phyloP scores from a whole-genome alignment of 2,113 vertebrate genomes.

The Leiothrix lutea region DNA sequence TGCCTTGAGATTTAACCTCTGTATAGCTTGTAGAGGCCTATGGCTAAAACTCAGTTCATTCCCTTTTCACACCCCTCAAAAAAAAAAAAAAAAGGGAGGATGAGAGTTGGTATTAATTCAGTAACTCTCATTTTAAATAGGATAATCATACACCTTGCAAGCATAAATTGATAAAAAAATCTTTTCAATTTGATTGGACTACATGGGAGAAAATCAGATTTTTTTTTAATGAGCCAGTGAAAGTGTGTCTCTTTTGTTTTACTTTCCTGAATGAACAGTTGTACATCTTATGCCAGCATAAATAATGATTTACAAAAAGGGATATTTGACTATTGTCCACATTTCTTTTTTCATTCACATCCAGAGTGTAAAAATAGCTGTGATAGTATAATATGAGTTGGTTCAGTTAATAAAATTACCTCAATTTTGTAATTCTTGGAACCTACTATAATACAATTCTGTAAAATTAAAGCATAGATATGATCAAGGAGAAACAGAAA shows the following conservation, averaged over 20 bases:
- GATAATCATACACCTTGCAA: background rate
- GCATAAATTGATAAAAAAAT: background rate
- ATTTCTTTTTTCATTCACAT: background rate
- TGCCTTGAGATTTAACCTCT: background rate
- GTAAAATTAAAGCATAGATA: background rate
- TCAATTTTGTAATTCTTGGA: background rate
- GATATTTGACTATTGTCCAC: background rate
- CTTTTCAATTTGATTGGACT: background rate
- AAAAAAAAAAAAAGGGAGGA: background rate
- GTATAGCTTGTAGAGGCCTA: background rate
- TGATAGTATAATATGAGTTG: background rate
- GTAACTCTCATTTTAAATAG: background rate
- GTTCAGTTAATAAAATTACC: background rate
- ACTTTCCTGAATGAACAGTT: background rate
- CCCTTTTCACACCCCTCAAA: accelerated
- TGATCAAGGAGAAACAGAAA: background rate
- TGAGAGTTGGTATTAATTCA: background rate
- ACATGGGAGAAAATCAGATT: background rate
- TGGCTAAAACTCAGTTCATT: background rate
- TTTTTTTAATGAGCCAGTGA: background rate
- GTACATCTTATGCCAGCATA: background rate
- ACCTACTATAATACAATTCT: background rate
- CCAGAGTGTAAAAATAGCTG: background rate
- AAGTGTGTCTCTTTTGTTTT: background rate
- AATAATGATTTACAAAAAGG: background rate